Evolutionary conservation across 2,888 invertebrate species (phyloP).

Genomic region (Syritta pipiens): DNA sequence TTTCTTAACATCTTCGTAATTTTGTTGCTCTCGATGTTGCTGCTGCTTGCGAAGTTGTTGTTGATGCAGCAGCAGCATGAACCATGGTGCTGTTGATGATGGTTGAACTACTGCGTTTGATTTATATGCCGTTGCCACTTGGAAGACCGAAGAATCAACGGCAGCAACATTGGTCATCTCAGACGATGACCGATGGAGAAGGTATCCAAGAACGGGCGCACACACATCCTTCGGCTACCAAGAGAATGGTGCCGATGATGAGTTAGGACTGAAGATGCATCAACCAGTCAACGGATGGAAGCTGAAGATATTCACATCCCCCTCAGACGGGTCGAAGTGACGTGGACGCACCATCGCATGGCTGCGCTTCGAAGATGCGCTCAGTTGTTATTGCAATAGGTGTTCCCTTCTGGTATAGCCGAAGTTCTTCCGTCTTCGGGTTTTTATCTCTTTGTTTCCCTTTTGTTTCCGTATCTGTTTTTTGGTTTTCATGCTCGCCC

Average conservation of each 20-base stretch:
- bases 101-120: constrained; percentile 64
- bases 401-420: constrained; percentile 49
- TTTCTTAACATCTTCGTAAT: constrained; percentile 65
- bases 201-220: constrained; percentile 28
- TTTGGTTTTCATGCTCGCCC: constrained; percentile 7
- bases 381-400: constrained; percentile 1
- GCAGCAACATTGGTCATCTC: constrained; percentile 58
- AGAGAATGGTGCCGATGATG: constrained; percentile 52
- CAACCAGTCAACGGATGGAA: constrained; percentile 20
- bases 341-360: no score
- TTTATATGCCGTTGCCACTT: constrained; percentile 68
- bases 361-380: no score
- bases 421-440: constrained; percentile 61
- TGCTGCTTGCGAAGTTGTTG: constrained; percentile 1
- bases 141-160: constrained; percentile 14
- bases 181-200: constrained; percentile 61
- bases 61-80: no score
- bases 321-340: no score
- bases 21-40: constrained; percentile 25
- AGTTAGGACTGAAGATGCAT: constrained; percentile 48
- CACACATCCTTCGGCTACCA: constrained; percentile 20
- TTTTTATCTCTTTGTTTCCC: constrained; percentile 59
- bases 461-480: constrained; percentile 61
- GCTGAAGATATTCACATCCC: constrained; percentile 23
- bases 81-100: constrained; percentile 41